A percentile compares a stretch with the other conserved stretches of the same genome.
Conservation (phyloP, 2,113 vertebrate species). For the Notiomystis cincta region DNA sequence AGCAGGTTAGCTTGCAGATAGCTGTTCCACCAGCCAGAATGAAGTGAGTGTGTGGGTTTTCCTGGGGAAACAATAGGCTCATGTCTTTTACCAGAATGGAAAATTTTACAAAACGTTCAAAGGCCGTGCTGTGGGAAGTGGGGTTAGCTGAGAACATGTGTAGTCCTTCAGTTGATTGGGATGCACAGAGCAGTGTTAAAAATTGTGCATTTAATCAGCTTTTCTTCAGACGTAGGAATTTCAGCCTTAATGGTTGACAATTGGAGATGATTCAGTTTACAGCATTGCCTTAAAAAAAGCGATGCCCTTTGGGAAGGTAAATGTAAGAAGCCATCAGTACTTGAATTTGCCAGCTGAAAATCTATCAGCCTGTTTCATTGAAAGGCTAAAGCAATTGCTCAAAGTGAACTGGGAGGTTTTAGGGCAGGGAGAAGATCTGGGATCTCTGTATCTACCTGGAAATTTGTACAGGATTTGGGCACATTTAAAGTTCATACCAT, state of each 20-base stretch:
- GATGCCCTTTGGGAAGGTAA: background rate
- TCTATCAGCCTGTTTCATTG: background rate
- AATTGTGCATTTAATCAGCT: background rate
- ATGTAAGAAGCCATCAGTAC: background rate
- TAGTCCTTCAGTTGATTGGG: background rate
- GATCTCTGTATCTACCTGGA: background rate
- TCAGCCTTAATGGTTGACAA: background rate
- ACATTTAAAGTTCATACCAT: background rate
- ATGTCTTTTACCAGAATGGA: background rate
- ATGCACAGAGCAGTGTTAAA: background rate
- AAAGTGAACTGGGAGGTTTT: background rate
- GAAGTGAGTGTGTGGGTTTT: background rate
- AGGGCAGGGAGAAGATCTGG: background rate
- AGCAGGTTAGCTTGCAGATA: background rate
- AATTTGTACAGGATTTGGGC: background rate
- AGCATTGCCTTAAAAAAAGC: background rate
- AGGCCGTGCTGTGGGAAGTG: background rate
- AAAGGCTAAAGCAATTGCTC: background rate
- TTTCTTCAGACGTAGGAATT: background rate
- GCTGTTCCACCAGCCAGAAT: background rate
- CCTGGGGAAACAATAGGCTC: background rate
- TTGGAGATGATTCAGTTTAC: background rate
- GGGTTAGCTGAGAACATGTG: background rate
- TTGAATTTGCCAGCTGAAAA: background rate
- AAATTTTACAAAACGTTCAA: background rate